phyloP scores from a whole-genome alignment of 1,140 invertebrate genomes.

The Drosophila miranda region DNA sequence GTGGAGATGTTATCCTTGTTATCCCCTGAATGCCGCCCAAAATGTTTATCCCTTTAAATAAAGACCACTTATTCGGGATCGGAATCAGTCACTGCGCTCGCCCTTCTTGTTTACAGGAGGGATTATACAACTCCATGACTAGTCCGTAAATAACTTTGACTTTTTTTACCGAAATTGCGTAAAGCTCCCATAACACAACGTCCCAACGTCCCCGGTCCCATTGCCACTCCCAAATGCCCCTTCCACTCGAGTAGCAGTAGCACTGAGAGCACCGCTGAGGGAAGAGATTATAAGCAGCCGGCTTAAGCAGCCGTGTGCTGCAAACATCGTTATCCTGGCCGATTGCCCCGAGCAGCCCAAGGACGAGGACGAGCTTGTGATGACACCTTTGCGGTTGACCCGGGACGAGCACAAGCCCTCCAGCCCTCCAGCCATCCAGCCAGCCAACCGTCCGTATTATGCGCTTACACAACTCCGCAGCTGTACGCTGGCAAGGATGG shows the following conservation, averaged over 20 bases:
- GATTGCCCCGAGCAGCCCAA: background rate
- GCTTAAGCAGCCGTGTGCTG: slow-evolving; percentile 8
- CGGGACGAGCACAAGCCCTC: background rate
- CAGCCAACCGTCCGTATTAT: slow-evolving; percentile 36
- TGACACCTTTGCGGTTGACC: slow-evolving; percentile 42
- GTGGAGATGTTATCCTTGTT: no score
- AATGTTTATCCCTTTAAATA: no score
- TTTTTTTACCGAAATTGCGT: slow-evolving; percentile 17
- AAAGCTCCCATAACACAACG: background rate
- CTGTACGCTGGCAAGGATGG: background rate
- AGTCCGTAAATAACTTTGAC: slow-evolving; percentile 38
- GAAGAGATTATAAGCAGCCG: slow-evolving; percentile 32
- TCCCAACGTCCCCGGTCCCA: no score
- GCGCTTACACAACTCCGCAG: slow-evolving; percentile 23
- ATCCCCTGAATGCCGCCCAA: no score
- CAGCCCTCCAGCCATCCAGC: background rate
- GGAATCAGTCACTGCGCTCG: background rate
- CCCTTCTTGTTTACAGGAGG: background rate
- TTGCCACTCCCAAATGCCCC: no score
- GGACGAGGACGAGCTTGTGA: slow-evolving; percentile 10
- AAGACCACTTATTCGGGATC: background rate
- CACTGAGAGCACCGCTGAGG: no score
- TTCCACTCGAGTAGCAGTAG: no score
- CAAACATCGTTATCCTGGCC: no score
- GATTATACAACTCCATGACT: slow-evolving; percentile 32